phyloP scores from a whole-genome alignment of 2,888 invertebrate species.

The Pseudoips prasinana region DNA sequence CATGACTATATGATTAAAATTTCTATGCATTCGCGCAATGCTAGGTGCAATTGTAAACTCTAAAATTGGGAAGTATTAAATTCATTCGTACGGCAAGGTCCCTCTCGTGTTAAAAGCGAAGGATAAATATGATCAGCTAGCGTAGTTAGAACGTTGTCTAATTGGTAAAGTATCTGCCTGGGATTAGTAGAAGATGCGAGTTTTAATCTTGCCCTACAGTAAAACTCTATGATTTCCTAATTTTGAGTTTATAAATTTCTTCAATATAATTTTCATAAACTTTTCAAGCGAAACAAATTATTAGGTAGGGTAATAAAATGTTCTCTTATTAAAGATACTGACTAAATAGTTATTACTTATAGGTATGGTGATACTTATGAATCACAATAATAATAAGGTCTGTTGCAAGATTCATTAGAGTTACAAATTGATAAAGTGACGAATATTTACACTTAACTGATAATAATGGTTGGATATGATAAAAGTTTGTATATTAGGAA shows the following conservation, averaged over 20 bases:
- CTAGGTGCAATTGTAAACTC: too few species aligned
- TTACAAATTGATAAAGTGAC: constrained; percentile 33
- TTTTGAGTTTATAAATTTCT: constrained; percentile 24
- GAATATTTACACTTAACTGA: constrained; percentile 41
- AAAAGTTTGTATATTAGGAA: constrained; percentile 24
- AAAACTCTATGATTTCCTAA: too few species aligned
- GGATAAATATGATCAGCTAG: too few species aligned
- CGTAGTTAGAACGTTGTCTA: too few species aligned
- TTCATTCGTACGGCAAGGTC: too few species aligned
- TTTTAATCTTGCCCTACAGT: constrained; percentile 16
- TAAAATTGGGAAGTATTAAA: too few species aligned
- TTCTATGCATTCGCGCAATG: too few species aligned
- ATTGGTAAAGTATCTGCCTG: too few species aligned
- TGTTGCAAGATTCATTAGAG: constrained; percentile 58
- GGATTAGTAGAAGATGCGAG: too few species aligned
- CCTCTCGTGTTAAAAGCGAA: too few species aligned
- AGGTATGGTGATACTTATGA: constrained; percentile 62
- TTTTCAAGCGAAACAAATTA: constrained; percentile 42
- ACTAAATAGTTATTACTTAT: constrained; percentile 60
- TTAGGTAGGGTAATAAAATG: constrained; percentile 58
- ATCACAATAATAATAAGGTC: constrained; percentile 61
- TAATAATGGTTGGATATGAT: constrained; percentile 37
- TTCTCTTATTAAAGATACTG: constrained; percentile 64
- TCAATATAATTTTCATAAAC: constrained; percentile 18
- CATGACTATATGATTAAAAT: too few species aligned